These are phyloP conservation scores for Prionailurus bengalensis DNA, from an alignment of 2,113 vertebrate genomes.

Conservation along the genomic window DNA sequence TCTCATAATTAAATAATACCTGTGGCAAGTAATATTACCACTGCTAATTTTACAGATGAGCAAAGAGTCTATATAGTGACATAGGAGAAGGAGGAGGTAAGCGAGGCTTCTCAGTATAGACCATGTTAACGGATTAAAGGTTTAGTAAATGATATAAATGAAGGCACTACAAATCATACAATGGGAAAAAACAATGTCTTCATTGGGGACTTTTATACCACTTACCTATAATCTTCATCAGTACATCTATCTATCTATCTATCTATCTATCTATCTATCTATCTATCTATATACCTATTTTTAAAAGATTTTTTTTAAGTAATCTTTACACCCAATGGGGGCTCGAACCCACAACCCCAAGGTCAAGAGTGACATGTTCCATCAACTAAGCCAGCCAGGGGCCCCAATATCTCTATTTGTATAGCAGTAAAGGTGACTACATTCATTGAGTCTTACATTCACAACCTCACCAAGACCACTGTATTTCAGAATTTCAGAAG, in stretches of 20 bases:
- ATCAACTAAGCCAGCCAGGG: not conserved
- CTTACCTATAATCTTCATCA: not conserved
- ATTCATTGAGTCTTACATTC: not conserved
- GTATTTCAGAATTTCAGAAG: not conserved
- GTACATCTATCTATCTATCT: not conserved
- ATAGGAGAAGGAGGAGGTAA: not conserved
- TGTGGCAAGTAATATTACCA: not conserved
- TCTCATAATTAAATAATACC: not conserved
- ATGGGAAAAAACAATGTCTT: not conserved
- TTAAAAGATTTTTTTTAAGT: not conserved
- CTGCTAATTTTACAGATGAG: constrained; percentile 34
- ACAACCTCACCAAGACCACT: not conserved
- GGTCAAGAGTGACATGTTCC: not conserved
- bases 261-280: not conserved
- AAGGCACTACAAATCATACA: constrained; percentile 36
- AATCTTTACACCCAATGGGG: not conserved
- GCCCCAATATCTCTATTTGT: not conserved
- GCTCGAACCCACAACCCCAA: not conserved
- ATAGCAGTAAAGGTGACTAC: not conserved
- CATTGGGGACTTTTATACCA: not conserved
- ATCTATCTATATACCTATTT: not conserved
- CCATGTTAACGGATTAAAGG: not conserved
- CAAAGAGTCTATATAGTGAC: not conserved
- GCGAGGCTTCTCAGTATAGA: not conserved
- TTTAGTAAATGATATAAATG: not conserved